phyloP scores from a whole-genome alignment of 1,140 invertebrate genomes.

The Eciton burchellii region DNA sequence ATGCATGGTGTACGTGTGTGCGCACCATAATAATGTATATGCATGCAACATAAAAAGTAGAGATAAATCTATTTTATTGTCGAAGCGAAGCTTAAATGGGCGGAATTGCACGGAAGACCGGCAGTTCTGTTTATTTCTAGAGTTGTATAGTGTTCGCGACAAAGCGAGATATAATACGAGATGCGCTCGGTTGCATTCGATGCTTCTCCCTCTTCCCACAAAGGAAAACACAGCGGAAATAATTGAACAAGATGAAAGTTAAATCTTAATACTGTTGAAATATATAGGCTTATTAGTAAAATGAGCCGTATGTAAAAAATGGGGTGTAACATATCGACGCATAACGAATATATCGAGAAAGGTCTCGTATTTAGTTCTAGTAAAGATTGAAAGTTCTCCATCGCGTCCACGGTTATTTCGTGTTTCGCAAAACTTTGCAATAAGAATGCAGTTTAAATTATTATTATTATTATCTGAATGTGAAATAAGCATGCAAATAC shows the following conservation, averaged over 20 bases:
- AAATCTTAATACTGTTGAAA: conserved; percentile 2
- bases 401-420: conserved; percentile 60
- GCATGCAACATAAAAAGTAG: conserved; percentile 28
- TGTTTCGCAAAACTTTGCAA: conserved; percentile 71
- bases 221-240: not conserved
- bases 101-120: conserved; percentile 71
- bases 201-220: not conserved
- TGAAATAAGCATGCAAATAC: conserved; percentile 46
- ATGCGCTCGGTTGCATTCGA: not conserved
- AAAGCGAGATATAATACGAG: not conserved
- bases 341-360: not conserved
- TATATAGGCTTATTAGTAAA: not conserved
- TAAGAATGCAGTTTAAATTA: conserved; percentile 65
- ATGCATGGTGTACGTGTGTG: not conserved
- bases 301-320: conserved; percentile 2
- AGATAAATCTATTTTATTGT: conserved; percentile 68
- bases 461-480: conserved; percentile 43
- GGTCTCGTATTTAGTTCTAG: conserved; percentile 37
- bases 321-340: conserved; percentile 59
- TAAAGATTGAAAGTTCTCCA: conserved; percentile 27
- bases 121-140: conserved; percentile 72
- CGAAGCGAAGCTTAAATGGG: conserved; percentile 64
- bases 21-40: conserved; percentile 19
- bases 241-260: not conserved
- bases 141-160: conserved; percentile 56